Percentiles rank a stretch among this genome's conserved stretches.
phyloP scores from a whole-genome alignment of 1,140 invertebrate genomes.

The Bombus superbus region DNA sequence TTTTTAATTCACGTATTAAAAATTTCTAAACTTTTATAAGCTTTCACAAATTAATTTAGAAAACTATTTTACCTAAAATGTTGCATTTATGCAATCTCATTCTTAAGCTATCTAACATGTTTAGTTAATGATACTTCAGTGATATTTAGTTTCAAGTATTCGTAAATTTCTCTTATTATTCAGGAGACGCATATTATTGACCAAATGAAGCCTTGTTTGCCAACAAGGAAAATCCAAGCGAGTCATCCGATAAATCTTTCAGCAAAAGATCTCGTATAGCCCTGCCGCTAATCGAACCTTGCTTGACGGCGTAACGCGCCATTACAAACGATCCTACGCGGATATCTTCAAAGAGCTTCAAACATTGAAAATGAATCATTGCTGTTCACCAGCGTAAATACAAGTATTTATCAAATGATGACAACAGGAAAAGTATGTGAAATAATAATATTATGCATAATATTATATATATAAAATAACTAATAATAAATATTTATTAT shows the following conservation, averaged over 20 bases:
- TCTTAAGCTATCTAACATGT: too few species aligned
- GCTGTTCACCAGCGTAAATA: not conserved
- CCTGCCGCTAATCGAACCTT: not conserved
- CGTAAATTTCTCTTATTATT: not conserved
- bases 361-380: conserved; percentile 20
- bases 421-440: not conserved
- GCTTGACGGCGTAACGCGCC: not conserved
- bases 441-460: too few species aligned
- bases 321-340: not conserved
- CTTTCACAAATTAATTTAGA: too few species aligned
- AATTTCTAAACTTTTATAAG: too few species aligned
- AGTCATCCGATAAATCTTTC: conserved; percentile 30
- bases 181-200: not conserved
- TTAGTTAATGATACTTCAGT: too few species aligned
- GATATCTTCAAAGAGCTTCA: not conserved
- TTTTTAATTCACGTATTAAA: too few species aligned
- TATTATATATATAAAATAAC: too few species aligned
- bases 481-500: too few species aligned
- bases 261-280: not conserved
- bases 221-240: conserved; percentile 1
- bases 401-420: not conserved
- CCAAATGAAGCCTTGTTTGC: not conserved
- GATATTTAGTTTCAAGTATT: not conserved
- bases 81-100: too few species aligned
- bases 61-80: too few species aligned